A percentile compares a stretch with the other conserved stretches of the same genome.
phyloP scores from a whole-genome alignment of 2,113 vertebrate genomes.

The Pseudorectes ferrugineus region DNA sequence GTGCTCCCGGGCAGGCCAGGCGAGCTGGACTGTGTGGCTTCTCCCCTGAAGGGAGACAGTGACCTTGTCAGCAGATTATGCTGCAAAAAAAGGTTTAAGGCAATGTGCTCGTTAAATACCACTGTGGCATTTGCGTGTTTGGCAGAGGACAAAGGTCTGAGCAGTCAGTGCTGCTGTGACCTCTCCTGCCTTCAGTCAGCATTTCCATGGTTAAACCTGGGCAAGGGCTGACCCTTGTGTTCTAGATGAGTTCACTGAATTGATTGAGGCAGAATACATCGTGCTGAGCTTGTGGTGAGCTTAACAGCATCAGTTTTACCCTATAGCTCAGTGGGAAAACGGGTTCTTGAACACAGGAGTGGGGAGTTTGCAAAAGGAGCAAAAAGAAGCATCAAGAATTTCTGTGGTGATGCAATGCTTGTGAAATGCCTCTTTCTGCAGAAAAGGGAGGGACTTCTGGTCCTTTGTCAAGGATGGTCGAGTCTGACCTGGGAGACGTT shows the following conservation, averaged over 20 bases:
- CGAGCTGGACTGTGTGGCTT: not conserved
- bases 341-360: not conserved
- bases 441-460: not conserved
- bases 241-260: not conserved
- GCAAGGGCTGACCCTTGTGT: not conserved
- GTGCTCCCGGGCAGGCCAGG: not conserved
- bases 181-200: not conserved
- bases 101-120: not conserved
- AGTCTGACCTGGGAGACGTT: not conserved
- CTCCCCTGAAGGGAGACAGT: not conserved
- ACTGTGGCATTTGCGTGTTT: not conserved
- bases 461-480: not conserved
- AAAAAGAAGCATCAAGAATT: not conserved
- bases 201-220: not conserved
- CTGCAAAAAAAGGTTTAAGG: not conserved
- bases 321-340: not conserved
- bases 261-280: not conserved
- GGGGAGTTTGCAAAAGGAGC: not conserved
- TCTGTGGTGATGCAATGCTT: not conserved
- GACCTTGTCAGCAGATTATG: slow-evolving; percentile 15
- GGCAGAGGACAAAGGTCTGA: not conserved
- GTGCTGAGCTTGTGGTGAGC: not conserved
- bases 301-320: not conserved
- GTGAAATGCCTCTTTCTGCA: not conserved
- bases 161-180: not conserved